A percentile compares a stretch with the other conserved stretches of the same genome.
phyloP scores from a whole-genome alignment of 2,113 vertebrate species.

The Oplegnathus fasciatus region DNA sequence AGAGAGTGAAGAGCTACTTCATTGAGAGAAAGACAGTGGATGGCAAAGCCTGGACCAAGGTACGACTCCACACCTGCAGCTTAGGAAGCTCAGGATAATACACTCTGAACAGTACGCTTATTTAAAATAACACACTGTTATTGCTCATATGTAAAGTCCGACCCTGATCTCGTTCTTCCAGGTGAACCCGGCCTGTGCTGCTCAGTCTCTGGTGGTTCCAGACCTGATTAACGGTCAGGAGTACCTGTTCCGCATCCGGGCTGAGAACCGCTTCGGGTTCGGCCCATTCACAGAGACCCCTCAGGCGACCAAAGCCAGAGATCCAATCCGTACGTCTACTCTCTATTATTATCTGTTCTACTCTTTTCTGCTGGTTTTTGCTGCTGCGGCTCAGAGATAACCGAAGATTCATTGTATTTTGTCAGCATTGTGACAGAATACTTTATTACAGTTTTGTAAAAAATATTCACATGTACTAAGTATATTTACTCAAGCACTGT shows the following conservation, averaged over 20 bases:
- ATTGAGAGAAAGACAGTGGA: constrained; percentile 94
- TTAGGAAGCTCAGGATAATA: too few species aligned
- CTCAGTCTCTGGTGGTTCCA: constrained; percentile 91
- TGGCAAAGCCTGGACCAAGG: constrained; percentile 98
- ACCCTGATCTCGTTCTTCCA: constrained; percentile 25
- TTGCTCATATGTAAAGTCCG: neutral
- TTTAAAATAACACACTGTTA: too few species aligned
- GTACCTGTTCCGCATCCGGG: constrained; percentile 94
- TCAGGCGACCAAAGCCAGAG: constrained; percentile 90
- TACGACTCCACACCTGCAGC: constrained; percentile 52
- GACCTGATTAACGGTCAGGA: constrained; percentile 93
- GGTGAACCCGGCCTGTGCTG: constrained; percentile 89
- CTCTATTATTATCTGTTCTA: neutral
- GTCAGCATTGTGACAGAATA: neutral
- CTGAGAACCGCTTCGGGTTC: constrained; percentile 95
- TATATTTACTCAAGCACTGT: too few species aligned
- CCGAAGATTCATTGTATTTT: neutral
- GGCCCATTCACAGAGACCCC: constrained; percentile 88
- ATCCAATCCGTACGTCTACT: constrained; percentile 92
- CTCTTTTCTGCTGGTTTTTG: neutral
- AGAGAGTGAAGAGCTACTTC: constrained; percentile 95
- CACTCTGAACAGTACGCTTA: too few species aligned
- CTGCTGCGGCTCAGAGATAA: neutral
- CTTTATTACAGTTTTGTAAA: neutral
- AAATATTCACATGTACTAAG: neutral